Conservation (phyloP, 2,113 vertebrate species). For the Xiphophorus hellerii region DNA sequence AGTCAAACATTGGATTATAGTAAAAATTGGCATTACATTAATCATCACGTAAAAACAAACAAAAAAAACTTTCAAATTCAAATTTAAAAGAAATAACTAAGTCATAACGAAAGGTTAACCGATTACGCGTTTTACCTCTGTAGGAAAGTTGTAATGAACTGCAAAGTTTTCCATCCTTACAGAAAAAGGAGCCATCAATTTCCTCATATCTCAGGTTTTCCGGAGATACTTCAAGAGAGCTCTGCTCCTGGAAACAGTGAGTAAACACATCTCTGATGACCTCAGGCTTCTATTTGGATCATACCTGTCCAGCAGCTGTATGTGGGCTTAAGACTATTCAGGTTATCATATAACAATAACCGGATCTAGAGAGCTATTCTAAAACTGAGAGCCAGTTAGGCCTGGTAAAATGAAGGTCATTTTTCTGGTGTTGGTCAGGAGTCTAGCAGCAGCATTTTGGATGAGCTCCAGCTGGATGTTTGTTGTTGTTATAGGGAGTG, state of each 20-base stretch:
- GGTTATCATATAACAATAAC: background rate
- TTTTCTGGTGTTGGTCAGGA: background rate
- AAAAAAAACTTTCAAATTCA: background rate
- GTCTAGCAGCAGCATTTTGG: background rate
- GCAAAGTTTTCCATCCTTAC: too few relatives aligned
- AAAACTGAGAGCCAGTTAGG: background rate
- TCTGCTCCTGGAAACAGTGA: background rate
- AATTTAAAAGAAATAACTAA: background rate
- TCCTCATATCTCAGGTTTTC: background rate
- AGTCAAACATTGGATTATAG: too few relatives aligned
- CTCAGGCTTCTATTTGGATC: background rate
- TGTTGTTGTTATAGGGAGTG: background rate
- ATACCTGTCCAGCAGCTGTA: background rate
- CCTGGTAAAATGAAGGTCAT: background rate
- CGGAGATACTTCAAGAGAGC: too few relatives aligned
- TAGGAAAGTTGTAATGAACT: too few relatives aligned
- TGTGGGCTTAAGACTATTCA: background rate
- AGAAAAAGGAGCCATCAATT: background rate
- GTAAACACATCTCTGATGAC: background rate
- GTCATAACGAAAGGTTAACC: too few relatives aligned
- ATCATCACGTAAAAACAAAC: background rate
- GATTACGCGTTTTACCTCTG: too few relatives aligned
- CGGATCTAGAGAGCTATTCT: too few relatives aligned
- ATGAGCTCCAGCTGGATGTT: background rate
- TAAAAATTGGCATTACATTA: background rate